A percentile compares a stretch with the other conserved stretches of the same genome.
Evolutionary conservation across 1,140 invertebrate species (phyloP).

Genomic region (Chrysomallon squamiferum): DNA sequence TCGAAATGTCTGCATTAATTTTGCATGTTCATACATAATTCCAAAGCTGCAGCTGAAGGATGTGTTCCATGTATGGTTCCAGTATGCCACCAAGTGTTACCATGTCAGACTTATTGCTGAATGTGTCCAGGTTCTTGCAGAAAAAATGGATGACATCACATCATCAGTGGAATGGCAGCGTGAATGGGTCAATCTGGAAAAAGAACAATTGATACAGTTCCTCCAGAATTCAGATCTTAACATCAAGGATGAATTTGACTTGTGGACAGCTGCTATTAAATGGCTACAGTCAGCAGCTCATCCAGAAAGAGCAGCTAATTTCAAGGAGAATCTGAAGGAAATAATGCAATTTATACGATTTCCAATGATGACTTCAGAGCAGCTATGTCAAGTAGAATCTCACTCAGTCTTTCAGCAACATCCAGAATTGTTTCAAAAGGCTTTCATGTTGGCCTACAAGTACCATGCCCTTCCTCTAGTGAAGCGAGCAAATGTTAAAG

Average conservation of each 20-base stretch:
- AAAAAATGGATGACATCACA: conserved; percentile 61
- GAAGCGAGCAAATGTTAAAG: conserved; percentile 54
- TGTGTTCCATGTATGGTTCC: conserved; percentile 65
- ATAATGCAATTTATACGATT: conserved; percentile 56
- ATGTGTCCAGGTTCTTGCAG: conserved; percentile 59
- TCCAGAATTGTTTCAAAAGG: conserved; percentile 55
- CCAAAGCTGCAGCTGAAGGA: conserved; percentile 63
- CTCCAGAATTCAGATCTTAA: conserved; percentile 61
- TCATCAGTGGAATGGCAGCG: conserved; percentile 62
- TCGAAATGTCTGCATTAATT: conserved; percentile 63
- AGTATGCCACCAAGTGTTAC: conserved; percentile 64
- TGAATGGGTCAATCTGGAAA: conserved; percentile 63
- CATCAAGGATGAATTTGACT: conserved; percentile 56
- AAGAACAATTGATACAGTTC: conserved; percentile 64
- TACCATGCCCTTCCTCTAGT: conserved; percentile 62
- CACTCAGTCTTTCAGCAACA: conserved; percentile 47
- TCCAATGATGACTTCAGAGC: conserved; percentile 64
- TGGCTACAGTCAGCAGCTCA: conserved; percentile 53
- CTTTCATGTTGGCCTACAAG: conserved; percentile 63
- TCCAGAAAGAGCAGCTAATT: conserved; percentile 44
- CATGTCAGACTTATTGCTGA: conserved; percentile 54
- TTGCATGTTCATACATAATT: conserved; percentile 62
- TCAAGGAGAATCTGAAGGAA: conserved; percentile 49
- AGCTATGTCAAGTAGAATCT: conserved; percentile 60
- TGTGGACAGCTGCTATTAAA: conserved; percentile 51